Percentiles rank a stretch among this genome's conserved stretches.
phyloP scores from a whole-genome alignment of 2,888 invertebrate species.

The Nymphalis c-album region DNA sequence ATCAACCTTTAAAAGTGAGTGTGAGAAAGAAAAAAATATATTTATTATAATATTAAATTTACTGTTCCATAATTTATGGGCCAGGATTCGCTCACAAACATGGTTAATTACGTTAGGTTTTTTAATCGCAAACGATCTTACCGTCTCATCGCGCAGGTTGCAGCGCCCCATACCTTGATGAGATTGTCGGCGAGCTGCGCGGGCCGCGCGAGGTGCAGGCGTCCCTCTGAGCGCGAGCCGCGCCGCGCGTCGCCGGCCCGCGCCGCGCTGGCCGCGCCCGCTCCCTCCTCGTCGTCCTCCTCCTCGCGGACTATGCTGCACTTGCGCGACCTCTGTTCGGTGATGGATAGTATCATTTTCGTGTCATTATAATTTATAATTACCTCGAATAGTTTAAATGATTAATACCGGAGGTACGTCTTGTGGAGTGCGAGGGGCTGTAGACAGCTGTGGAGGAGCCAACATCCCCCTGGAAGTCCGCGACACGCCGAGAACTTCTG shows the following conservation, averaged over 20 bases:
- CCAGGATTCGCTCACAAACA: no score
- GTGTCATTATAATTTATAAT: background rate
- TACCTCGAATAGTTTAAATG: no score
- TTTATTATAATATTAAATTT: no score
- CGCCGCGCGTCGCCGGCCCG: conserved; percentile 82
- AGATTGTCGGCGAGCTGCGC: conserved; percentile 83
- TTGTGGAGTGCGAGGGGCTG: conserved; percentile 85
- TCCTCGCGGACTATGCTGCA: conserved; percentile 96
- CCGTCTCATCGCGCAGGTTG: background rate
- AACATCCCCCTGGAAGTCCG: conserved; percentile 58
- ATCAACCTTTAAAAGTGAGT: no score
- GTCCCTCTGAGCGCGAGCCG: conserved; percentile 90
- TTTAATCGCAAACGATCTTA: background rate
- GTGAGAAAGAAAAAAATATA: no score
- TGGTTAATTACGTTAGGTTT: no score
- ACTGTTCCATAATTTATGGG: no score
- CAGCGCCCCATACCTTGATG: conserved; percentile 57
- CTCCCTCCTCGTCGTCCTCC: conserved; percentile 92
- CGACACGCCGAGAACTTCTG: conserved; percentile 67
- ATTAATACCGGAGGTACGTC: conserved; percentile 83
- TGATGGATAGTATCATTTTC: background rate
- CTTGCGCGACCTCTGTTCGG: conserved; percentile 85
- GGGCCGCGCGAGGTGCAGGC: conserved; percentile 85
- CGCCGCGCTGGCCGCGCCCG: conserved; percentile 77
- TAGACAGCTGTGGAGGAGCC: conserved; percentile 52